Conservation (phyloP, 2,113 vertebrate species). For the Muntiacus muntjak region DNA sequence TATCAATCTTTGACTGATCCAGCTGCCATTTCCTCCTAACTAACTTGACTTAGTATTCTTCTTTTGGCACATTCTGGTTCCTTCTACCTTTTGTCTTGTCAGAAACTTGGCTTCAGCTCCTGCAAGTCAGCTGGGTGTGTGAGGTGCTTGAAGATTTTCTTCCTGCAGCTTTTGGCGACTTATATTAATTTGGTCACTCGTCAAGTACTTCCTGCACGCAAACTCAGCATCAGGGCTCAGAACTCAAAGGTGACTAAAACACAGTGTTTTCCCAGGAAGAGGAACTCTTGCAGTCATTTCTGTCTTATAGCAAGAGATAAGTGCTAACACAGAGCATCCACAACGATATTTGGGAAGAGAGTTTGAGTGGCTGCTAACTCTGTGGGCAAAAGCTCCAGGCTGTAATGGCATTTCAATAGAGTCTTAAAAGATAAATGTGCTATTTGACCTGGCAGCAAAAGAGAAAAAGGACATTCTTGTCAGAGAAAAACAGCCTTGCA, state of each 20-base stretch:
- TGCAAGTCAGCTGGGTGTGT: background rate
- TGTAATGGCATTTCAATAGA: background rate
- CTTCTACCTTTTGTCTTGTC: background rate
- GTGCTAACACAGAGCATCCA: background rate
- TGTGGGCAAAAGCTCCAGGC: background rate
- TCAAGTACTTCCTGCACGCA: background rate
- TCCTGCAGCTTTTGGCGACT: background rate
- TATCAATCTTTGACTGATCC: background rate
- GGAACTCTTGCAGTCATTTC: background rate
- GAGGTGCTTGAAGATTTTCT: background rate
- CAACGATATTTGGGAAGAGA: background rate
- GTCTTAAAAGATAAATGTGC: background rate
- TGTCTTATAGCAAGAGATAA: background rate
- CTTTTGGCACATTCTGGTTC: background rate
- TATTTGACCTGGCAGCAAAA: background rate
- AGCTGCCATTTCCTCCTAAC: background rate
- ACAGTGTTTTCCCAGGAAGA: background rate
- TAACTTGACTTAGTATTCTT: background rate
- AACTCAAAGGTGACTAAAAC: background rate
- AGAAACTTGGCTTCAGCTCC: background rate
- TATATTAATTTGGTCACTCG: background rate
- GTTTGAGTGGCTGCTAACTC: background rate
- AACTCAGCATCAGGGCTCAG: background rate
- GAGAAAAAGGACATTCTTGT: background rate
- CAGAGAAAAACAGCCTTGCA: background rate